Conservation (phyloP, 2,797 vertebrate species). For the Sitta carolinensis region DNA sequence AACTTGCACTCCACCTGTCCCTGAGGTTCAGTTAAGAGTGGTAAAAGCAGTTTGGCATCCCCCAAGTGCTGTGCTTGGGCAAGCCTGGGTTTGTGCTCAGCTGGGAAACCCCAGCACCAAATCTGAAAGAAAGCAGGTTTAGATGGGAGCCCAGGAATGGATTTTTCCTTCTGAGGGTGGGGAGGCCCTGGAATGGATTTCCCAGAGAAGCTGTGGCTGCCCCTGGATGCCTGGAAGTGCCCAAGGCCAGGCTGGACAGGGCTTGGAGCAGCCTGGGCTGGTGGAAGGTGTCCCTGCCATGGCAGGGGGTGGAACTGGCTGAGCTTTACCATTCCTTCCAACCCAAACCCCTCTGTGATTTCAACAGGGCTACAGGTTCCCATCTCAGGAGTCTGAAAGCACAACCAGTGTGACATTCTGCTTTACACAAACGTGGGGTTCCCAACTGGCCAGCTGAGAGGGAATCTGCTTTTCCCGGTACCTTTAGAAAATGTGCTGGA, state of each 20-base stretch:
- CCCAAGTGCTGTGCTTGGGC: not conserved
- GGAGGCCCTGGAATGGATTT: not conserved
- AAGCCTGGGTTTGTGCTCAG: fast-evolving
- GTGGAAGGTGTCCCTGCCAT: not conserved
- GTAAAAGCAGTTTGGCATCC: not conserved
- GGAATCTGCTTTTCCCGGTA: not conserved
- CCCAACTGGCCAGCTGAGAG: not conserved
- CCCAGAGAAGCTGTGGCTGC: not conserved
- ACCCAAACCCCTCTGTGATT: not conserved
- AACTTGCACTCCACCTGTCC: not conserved
- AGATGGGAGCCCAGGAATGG: not conserved
- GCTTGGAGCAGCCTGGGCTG: fast-evolving
- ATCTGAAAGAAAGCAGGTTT: not conserved
- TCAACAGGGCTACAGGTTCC: not conserved
- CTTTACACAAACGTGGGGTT: not conserved
- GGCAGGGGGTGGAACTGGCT: not conserved
- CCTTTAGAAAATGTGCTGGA: not conserved
- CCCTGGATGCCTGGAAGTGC: not conserved
- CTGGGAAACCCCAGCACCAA: not conserved
- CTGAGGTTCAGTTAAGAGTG: not conserved
- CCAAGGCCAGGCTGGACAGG: fast-evolving
- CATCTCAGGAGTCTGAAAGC: not conserved
- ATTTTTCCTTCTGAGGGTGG: fast-evolving
- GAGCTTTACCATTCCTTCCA: not conserved
- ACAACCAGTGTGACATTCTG: not conserved